Base-by-base conservation (phyloP, 2,797 vertebrate species). In the Micrastur ruficollis region DNA sequence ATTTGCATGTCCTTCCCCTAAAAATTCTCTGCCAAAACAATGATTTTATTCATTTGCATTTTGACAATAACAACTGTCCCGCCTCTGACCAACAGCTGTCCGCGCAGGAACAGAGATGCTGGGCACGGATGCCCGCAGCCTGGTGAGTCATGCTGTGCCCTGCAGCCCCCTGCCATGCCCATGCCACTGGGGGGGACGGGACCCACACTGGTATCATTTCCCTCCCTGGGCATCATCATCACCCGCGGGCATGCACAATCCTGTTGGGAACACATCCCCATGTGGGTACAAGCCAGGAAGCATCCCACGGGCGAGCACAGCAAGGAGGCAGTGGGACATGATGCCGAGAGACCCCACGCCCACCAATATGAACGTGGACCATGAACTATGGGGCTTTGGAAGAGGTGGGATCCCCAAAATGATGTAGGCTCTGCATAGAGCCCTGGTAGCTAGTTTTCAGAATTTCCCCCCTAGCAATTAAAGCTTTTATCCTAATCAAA, bases 1-100 rank as follows among this genome's bases (percentile, higher is more conserved):
- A 97, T 96, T 96, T 97, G 95, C 96, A 95, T 96, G 94, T 93
- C 89, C 88, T 96, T 95, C 66, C 76, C 90, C 92, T 89, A 90
- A 90, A 91, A 86, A 92, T 81, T 72, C 49, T 65, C 84, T 90
- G 83, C 76, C 90, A 96, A 92, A 96, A 67, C 81, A 90, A 40
- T 90, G n/a, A 93, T 92, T 96, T 72, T 46, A 40, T 49, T 92
- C 92, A 97, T 97, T 96, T 96, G 90, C 95, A 96, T 97, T 93
- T 91, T 53, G 55, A 95, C 80, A 96, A 96, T 93, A 84, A 71
- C 82, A 83, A 81, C 74, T 50, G 55, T 89, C 55, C 73, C 82
- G 31, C 18, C 78, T 85, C 74, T 85, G 94, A 84, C 93, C 95
- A 81, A 90, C 96, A 97, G 94, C 91, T 95, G 94, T 93, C 86